phyloP scores from a whole-genome alignment of 2,113 vertebrate species.

The Nerophis lumbriciformis region DNA sequence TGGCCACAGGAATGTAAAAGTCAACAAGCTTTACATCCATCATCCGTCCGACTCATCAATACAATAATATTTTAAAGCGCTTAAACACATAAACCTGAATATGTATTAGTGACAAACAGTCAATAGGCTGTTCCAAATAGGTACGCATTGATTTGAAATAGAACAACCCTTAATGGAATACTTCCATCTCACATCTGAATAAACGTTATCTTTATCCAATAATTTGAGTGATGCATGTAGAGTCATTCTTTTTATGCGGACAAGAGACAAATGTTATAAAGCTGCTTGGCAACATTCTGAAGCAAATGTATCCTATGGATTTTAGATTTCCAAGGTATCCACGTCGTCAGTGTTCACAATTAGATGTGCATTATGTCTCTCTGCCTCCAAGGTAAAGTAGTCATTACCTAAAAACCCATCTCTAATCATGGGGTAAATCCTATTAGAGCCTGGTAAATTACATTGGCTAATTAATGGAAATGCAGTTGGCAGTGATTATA shows the following conservation, averaged over 20 bases:
- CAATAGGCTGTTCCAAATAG: neutral
- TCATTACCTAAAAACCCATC: constrained; percentile 6
- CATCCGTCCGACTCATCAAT: constrained; percentile 6
- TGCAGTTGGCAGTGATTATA: neutral
- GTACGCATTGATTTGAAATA: too few species aligned
- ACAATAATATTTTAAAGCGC: neutral
- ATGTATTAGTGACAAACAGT: too few species aligned
- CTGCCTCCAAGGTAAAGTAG: constrained; percentile 21
- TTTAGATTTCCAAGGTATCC: constrained; percentile 29
- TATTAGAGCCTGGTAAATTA: constrained; percentile 28
- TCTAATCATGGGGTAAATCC: neutral
- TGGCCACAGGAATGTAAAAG: neutral
- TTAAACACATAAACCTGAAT: neutral
- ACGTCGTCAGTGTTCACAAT: constrained; percentile 9
- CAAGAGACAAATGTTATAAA: constrained; percentile 47
- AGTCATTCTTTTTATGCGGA: constrained; percentile 42
- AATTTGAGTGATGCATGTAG: constrained; percentile 9
- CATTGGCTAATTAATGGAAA: constrained; percentile 28
- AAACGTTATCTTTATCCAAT: constrained; percentile 9
- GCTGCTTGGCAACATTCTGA: constrained; percentile 7
- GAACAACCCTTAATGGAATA: neutral
- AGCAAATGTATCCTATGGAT: neutral
- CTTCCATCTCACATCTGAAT: neutral
- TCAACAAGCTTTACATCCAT: constrained; percentile 1
- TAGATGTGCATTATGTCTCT: constrained; percentile 11